Evolutionary conservation across 2,888 invertebrate species (phyloP), one percentile per base, ranked within the genome.

Genomic region (Drosophila diplacantha): DNA sequence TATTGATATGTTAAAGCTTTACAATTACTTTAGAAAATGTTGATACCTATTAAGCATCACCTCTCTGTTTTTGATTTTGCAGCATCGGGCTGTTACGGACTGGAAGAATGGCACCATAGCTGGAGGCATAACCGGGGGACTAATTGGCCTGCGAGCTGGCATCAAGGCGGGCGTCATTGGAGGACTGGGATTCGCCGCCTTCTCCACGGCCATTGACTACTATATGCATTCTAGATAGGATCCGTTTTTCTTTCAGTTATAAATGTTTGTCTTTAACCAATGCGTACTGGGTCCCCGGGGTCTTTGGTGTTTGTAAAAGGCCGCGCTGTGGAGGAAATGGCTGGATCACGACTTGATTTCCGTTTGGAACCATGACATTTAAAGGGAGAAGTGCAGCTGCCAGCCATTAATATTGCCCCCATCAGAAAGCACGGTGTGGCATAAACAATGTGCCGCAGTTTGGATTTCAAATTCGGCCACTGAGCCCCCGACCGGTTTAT

Each of bases 71-170:
- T 31, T 5, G 24, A 49, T 38, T 46, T 76, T 85, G 67, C 71
- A 92, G 92, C 90, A 92, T 83, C 91, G 99, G 81, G 99, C 97
- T 14, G 97, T 96, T 87, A 93, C 94, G 32, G 99, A 99, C 87
- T 96, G 99, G 96, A 94, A 93, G 83, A 99, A 99, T 90, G 98
- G 97, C 2, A 97, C 97, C 0, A 94, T 96, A 85, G 96, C 98
- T 56, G 98, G 98, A 39, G 98, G 77, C 39, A 91, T 98, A 11
- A 98, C 97, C 18, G 99, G 99, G 47, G 99, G 98, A 34, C 87
- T 98, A 34, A 95, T 96, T 85, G 96, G 96, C 14, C 88, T 96
- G 61, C 90, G 96, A 91, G 98, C 98, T 87, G 98, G 98, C 51
- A 88, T 98, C 16, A 96, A 95, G 89, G 97, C 99, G 29, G 98